A percentile compares a stretch with the other conserved stretches of the same genome.
Conservation (phyloP, 2,797 vertebrate genomes). For the Acomys russatus region DNA sequence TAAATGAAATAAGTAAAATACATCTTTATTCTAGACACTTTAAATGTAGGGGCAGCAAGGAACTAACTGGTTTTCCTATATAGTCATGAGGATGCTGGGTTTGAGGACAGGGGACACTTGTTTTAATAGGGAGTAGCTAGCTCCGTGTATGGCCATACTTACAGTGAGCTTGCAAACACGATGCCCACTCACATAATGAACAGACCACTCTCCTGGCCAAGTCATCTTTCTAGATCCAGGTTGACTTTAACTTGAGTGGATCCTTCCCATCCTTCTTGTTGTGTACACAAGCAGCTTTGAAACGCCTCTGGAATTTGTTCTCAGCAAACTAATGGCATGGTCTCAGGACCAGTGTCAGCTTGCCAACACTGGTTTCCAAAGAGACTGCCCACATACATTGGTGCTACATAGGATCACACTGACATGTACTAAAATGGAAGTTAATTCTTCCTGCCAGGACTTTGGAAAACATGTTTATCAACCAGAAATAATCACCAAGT, state of each 20-base stretch:
- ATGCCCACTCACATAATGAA: not conserved
- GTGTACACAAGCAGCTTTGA: not conserved
- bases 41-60: not conserved
- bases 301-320: not conserved
- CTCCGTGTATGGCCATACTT: not conserved
- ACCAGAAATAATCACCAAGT: slow-evolving; percentile 38
- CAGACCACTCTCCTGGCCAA: not conserved
- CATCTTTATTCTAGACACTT: not conserved
- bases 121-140: not conserved
- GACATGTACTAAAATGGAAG: slow-evolving; percentile 51
- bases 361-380: slow-evolving; percentile 14
- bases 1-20: not conserved
- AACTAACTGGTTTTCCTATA: not conserved
- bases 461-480: slow-evolving; percentile 28
- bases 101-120: not conserved
- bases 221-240: not conserved
- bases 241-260: not conserved
- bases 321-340: not conserved
- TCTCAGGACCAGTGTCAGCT: slow-evolving; percentile 1
- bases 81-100: not conserved
- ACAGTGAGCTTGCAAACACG: not conserved
- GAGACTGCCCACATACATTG: slow-evolving; percentile 32
- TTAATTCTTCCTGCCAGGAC: slow-evolving; percentile 47
- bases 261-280: not conserved
- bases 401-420: not conserved